Evolutionary conservation across 2,797 vertebrate species (phyloP), one percentile per base, ranked within the genome.

Genomic region (Nannoperca obscura): DNA sequence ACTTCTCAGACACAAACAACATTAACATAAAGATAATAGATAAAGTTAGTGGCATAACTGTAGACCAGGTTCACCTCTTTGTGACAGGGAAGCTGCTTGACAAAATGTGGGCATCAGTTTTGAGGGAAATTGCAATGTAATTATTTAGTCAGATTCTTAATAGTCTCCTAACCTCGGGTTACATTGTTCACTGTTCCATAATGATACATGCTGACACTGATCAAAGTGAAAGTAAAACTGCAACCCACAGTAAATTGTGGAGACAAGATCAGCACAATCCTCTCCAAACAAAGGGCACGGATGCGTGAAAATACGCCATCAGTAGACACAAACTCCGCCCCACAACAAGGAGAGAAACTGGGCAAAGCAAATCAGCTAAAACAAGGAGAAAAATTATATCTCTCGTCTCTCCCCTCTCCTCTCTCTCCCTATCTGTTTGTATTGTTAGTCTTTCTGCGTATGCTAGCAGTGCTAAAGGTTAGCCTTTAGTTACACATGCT

Each of bases 171-270:
- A 84, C 88, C 85, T 81, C 64, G 0, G 87, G 88, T 67, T 73
- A 30, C 79, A 67, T 83, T 89, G 88, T 88, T 91, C 82, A 76
- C 64, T 87, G 83, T 82, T 82, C 71, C 53, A 40, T 86, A 88
- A 88, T 86, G 82, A 90, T 88, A 87, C 83, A 76, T 84, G 89
- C 90, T 92, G 91, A 93, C 85, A 84, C 72, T 81, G 86, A 92
- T 91, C 86, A 88, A 92, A 89, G 82, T 86, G 82, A 89, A 88
- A 90, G 86, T 90, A 89, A 91, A 92, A 90, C 80, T 92, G 89
- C 89, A 90, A 78, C 83, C 80, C 59, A 27, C 75, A 71, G 87
- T 85, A 84, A 87, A 91, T 83, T 86, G 85, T 80, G 85, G 85
- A 86, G 82, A 88, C 75, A 78, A 74, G 70, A 89, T 92, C 88